phyloP scores from a whole-genome alignment of 2,797 vertebrate genomes.

The Triplophysa bombifrons region DNA sequence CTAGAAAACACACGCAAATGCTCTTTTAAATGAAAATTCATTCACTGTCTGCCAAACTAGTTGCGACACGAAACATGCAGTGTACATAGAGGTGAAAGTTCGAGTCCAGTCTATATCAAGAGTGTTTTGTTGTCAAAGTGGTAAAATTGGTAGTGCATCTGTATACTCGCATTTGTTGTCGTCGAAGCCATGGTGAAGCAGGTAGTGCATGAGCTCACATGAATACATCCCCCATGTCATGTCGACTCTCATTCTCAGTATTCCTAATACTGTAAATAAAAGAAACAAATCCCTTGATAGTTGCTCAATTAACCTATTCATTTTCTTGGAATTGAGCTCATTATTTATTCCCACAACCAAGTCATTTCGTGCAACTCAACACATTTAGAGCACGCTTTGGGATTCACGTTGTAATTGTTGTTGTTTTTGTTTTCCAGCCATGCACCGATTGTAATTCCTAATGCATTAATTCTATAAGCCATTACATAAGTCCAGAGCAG shows the following conservation, averaged over 20 bases:
- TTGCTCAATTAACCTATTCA: background rate
- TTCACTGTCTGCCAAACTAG: background rate
- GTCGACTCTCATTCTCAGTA: background rate
- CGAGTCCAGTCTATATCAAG: background rate
- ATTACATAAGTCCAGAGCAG: conserved; percentile 33
- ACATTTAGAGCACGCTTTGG: background rate
- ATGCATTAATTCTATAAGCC: conserved; percentile 53
- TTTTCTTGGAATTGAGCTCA: background rate
- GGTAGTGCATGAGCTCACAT: no score
- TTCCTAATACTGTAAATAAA: background rate
- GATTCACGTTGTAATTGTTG: background rate
- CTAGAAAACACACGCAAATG: background rate
- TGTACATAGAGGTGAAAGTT: background rate
- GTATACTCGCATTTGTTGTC: background rate
- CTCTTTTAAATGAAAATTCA: background rate
- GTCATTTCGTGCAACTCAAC: background rate
- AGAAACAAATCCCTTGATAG: background rate
- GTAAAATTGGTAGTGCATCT: background rate
- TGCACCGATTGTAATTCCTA: conserved; percentile 48
- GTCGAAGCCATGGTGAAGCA: no score
- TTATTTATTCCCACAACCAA: background rate
- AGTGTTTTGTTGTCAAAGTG: background rate
- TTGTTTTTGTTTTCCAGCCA: background rate
- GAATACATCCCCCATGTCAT: background rate
- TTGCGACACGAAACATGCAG: background rate